A percentile compares a stretch with the other conserved stretches of the same genome.
Evolutionary conservation across 2,888 invertebrate species (phyloP).

Genomic region (Amblyjoppa proteus): DNA sequence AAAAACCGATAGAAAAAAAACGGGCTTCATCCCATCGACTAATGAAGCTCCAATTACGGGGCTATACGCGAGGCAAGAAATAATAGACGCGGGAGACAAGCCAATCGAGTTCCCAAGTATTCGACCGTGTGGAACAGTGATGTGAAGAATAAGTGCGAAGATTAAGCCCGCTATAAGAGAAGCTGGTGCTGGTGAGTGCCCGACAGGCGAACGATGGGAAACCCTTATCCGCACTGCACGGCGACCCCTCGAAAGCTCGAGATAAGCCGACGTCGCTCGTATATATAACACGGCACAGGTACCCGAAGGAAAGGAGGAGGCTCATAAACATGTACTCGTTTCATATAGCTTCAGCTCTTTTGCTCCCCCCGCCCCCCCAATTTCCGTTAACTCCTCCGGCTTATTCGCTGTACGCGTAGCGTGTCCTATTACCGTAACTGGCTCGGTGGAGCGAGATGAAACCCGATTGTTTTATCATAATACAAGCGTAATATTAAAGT

Average conservation of each 20-base stretch:
- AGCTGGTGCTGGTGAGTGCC: conserved; percentile 46
- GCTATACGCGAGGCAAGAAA: conserved; percentile 11
- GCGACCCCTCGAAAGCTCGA: conserved; percentile 70
- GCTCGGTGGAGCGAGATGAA: conserved; percentile 35
- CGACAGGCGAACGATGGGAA: conserved; percentile 53
- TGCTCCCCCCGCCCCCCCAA: background rate
- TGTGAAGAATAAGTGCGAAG: conserved; percentile 66
- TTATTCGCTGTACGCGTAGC: conserved; percentile 48
- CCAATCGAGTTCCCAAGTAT: conserved; percentile 49
- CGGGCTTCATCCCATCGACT: background rate
- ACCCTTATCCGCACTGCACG: conserved; percentile 57
- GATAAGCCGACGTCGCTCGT: conserved; percentile 71
- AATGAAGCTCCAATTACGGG: conserved; percentile 39
- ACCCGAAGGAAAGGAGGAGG: conserved; percentile 73
- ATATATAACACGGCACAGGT: background rate
- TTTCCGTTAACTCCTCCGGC: conserved; percentile 21
- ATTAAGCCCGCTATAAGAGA: conserved; percentile 70
- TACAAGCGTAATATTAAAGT: conserved; percentile 69
- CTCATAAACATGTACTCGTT: conserved; percentile 76
- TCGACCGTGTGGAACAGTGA: conserved; percentile 65
- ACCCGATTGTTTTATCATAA: conserved; percentile 75
- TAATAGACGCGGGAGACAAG: conserved; percentile 33
- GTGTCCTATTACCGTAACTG: conserved; percentile 65
- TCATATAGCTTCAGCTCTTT: conserved; percentile 47
- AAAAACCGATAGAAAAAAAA: conserved; percentile 18